Evolutionary conservation across 2,113 vertebrate genomes (phyloP).

Genomic region (Sceloporus tristichus): DNA sequence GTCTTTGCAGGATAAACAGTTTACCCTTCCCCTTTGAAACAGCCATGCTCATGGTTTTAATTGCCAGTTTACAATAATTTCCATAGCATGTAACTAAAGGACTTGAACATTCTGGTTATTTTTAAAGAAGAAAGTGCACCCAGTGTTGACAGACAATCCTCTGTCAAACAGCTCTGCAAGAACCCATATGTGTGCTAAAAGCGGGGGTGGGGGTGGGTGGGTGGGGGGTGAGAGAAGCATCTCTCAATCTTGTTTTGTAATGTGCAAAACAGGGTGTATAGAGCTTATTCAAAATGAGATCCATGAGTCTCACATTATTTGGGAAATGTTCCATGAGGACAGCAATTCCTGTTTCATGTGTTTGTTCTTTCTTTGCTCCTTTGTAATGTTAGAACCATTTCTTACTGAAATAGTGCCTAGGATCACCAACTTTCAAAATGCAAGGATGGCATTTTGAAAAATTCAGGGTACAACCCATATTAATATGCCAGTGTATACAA

Average conservation of each 20-base stretch:
- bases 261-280: neutral
- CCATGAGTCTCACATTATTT: constrained; percentile 4
- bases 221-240: neutral
- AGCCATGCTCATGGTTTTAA: constrained; percentile 21
- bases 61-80: constrained; percentile 30
- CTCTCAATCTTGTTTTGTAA: neutral
- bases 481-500: neutral
- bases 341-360: neutral
- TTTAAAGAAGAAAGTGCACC: neutral
- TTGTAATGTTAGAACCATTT: constrained; percentile 8
- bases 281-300: neutral
- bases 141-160: neutral
- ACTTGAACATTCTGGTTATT: constrained; percentile 42
- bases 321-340: neutral
- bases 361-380: neutral
- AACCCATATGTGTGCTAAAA: neutral
- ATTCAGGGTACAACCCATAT: neutral
- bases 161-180: neutral
- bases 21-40: constrained; percentile 58
- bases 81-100: constrained; percentile 16
- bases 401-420: neutral
- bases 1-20: constrained; percentile 59
- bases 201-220: too few relatives aligned
- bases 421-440: neutral
- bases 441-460: too few relatives aligned